Conservation (phyloP, 2,888 invertebrate genomes). For the Andrena dorsata region DNA sequence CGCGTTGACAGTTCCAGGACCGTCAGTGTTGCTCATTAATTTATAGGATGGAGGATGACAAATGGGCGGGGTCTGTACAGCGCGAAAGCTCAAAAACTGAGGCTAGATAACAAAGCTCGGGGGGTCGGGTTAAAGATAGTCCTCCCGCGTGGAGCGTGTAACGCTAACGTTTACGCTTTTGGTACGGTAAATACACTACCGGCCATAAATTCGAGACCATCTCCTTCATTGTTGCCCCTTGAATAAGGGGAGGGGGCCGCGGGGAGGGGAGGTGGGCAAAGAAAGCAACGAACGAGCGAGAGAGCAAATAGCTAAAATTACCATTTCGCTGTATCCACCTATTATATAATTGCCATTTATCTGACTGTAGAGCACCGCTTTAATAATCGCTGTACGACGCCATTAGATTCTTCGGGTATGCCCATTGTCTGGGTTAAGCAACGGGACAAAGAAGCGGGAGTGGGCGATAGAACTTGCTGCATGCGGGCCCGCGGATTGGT, state of each 20-base stretch:
- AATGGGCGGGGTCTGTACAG: conserved; percentile 9
- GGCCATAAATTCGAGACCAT: conserved; percentile 26
- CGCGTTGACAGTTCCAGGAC: background rate
- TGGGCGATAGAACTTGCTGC: conserved; percentile 1
- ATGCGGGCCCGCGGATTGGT: background rate
- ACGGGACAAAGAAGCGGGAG: conserved; percentile 10
- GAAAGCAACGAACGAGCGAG: conserved; percentile 28
- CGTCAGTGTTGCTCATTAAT: conserved; percentile 29
- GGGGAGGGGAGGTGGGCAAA: background rate
- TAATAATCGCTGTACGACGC: conserved; percentile 43
- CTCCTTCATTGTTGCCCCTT: conserved; percentile 23
- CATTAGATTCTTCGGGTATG: conserved; percentile 26
- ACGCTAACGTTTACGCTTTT: conserved; percentile 21
- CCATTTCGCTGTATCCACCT: conserved; percentile 16
- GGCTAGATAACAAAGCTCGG: conserved; percentile 11
- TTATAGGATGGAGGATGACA: conserved; percentile 20
- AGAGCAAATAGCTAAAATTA: conserved; percentile 27
- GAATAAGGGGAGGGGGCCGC: background rate
- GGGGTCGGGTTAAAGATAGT: conserved; percentile 25
- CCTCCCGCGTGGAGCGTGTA: conserved; percentile 2
- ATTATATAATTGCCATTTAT: conserved; percentile 38
- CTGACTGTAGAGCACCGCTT: conserved; percentile 23
- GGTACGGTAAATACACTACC: conserved; percentile 21
- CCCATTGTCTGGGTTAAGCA: conserved; percentile 20
- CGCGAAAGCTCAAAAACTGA: conserved; percentile 23